Base-by-base conservation (phyloP, 2,113 vertebrate species). In the Daubentonia madagascariensis region DNA sequence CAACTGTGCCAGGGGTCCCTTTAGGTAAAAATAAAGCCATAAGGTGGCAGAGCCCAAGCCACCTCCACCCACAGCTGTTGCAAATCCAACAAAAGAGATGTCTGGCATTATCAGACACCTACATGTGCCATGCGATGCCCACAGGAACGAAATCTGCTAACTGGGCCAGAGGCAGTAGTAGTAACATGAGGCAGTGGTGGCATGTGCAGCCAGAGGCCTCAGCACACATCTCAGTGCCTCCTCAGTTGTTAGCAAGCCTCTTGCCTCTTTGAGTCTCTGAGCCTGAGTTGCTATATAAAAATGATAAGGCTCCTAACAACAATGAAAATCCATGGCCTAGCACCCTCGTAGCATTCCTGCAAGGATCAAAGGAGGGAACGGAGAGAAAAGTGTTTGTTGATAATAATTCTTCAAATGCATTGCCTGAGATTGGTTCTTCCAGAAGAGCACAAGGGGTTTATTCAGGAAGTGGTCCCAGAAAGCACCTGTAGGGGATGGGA, bases 111-210 rank as follows among this genome's bases (percentile, higher is more conserved):
- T 17, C 88, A n/a, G 79, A 35, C 23, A 18, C 54, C 70, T 48
- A 2, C 1, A 6, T 16, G 28, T 2, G 35, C 43, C 54, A 37
- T 2, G 79, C 5, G 1, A n/a, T 8, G 14, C 1, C 45, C 32
- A 5, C 25, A 3, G 2, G n/a, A 78, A 23, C 37, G 40, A 65
- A 84, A 59, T 3, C 9, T 12, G 10, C 78, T n/a, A 48, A 25
- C 1, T 16, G 28, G 6, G 32, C 40, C 3, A 72, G n/a, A 28
- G 52, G 40, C 54, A 10, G 28, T 65, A 10, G 28, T 8, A 5
- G 48, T 20, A 22, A 68, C 57, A 17, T 0, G 35, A 11, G 50
- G 23, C 1, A 25, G 54, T 3, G 32, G 30, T 43, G 86, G n/a
- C 75, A 23, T 20, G 0, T 14, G 43, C 4, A 18, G 37, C 65